Base-by-base conservation (phyloP, 2,888 invertebrate genomes). In the Papilio demoleus region DNA sequence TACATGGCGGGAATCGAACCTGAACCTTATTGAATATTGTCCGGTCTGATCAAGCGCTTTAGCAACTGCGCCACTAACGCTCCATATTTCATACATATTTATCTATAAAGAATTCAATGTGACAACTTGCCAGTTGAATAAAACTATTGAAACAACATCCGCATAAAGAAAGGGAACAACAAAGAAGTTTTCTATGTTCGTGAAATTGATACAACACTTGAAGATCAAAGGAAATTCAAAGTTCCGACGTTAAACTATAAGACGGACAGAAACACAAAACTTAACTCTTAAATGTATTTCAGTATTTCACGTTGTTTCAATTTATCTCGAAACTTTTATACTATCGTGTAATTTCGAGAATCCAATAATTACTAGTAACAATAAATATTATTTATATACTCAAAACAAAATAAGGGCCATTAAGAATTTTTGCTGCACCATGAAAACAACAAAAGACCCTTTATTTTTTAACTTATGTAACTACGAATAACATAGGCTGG, bases 201-300 rank as follows among this genome's bases (percentile, higher is more conserved):
- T 2, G 45, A 59, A 65, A 34, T 65, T 45, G 59, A 65, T 59
- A 59, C 45, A 59, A 59, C 58, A 22, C 34, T 45, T 58, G 14
- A 58, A 42, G 22, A 45, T 66, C 47, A 45, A 60, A 65, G 47
- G 47, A 60, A 66, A 59, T 45, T n/a, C 19, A 59, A 60, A 47
- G 36, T 66, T 47, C 17, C 14, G 3, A 60, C 65, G 31, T 22
- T 9, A 42, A 61, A 61, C 24, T 61, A 31, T 56, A 17, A 56
- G 17, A 56, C 53, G 53, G 53, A 56, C 53, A 27, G 5, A 53
- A 24, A 53, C 27, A 17, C 53, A 31, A 56, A 53, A 53, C 53
- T 53, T 53, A 12, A 47, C 47, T 31, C n/a, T 53, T 31, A 53
- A 27, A 53, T 53, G 47, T 47, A 47, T 19, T 19, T 45, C 11